Conservation (phyloP, 2,797 vertebrate species). For the Choloepus didactylus region DNA sequence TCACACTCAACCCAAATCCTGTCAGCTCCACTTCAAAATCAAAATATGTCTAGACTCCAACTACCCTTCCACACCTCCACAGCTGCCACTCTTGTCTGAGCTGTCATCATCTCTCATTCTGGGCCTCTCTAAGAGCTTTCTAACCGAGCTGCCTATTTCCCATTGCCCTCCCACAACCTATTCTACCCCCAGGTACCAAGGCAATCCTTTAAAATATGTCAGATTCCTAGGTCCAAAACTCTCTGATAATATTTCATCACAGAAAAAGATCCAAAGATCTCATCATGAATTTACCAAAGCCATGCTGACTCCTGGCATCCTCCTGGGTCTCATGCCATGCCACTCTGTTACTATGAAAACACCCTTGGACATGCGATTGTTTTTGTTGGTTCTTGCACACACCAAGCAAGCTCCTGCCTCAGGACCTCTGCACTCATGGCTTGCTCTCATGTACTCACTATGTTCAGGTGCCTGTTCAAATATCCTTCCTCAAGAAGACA, state of each 20-base stretch:
- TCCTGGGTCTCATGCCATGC: neutral
- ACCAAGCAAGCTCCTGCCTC: neutral
- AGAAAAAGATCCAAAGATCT: slow-evolving; percentile 1
- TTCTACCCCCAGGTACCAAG: neutral
- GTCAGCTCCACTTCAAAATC: neutral
- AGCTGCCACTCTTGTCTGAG: neutral
- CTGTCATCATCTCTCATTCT: neutral
- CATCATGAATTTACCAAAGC: neutral
- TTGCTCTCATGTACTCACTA: neutral
- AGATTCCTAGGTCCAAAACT: slow-evolving; percentile 5
- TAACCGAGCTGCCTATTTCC: neutral
- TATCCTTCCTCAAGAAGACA: neutral
- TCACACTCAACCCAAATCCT: neutral
- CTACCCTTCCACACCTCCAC: neutral
- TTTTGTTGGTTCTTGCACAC: neutral
- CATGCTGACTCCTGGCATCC: neutral
- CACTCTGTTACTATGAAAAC: neutral
- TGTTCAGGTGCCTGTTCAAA: neutral
- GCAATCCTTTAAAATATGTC: neutral
- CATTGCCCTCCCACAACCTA: neutral
- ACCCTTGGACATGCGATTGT: neutral
- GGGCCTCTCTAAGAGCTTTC: neutral
- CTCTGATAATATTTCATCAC: neutral
- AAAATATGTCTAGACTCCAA: neutral
- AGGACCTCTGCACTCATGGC: neutral